phyloP scores from a whole-genome alignment of 1,140 invertebrate genomes.

The Aphelinus certus region DNA sequence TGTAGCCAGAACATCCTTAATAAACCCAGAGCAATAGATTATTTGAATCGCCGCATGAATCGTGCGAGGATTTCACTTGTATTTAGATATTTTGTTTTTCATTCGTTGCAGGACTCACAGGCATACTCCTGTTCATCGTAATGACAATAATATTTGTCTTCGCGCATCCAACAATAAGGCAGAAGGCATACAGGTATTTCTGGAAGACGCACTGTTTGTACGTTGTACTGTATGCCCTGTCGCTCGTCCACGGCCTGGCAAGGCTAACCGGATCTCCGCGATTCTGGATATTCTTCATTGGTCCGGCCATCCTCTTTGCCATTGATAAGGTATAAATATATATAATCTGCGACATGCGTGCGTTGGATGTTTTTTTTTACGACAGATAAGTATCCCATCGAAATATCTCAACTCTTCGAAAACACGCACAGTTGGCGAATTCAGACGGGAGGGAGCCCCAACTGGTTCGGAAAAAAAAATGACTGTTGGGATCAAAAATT shows the following conservation, averaged over 20 bases:
- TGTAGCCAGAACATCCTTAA: no score
- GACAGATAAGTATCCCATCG: no score
- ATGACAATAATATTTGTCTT: conserved; percentile 98
- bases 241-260: conserved; percentile 93
- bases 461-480: no score
- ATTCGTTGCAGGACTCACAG: conserved; percentile 82
- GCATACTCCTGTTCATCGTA: conserved; percentile 91
- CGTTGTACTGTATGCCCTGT: conserved; percentile 88
- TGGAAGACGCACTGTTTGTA: conserved; percentile 97
- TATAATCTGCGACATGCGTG: neutral
- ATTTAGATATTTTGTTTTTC: conserved; percentile 23
- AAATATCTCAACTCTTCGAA: no score
- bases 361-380: no score
- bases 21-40: no score
- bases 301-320: conserved; percentile 89
- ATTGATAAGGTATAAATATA: conserved; percentile 81
- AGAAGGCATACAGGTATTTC: conserved; percentile 96
- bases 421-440: no score
- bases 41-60: no score
- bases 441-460: no score
- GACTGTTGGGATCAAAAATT: no score
- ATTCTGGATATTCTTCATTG: conserved; percentile 97
- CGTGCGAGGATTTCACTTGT: no score
- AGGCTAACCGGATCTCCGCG: conserved; percentile 89
- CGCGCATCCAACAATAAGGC: conserved; percentile 92